A percentile compares a stretch with the other conserved stretches of the same genome.
Conservation (phyloP, 2,797 vertebrate species). For the Cynopterus sphinx region DNA sequence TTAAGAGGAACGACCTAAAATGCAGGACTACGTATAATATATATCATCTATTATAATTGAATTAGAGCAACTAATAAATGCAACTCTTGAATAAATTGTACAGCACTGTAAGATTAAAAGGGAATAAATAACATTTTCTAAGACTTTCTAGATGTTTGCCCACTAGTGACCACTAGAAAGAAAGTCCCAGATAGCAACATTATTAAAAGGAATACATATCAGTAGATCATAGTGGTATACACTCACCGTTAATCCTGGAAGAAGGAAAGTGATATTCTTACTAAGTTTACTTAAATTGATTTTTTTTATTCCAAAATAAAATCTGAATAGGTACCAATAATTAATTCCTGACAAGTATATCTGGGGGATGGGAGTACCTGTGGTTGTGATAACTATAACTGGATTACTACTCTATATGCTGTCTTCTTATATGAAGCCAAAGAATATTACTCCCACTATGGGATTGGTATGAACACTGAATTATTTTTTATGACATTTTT, state of each 20-base stretch:
- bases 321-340: neutral
- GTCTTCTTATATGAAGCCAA: neutral
- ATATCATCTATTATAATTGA: neutral
- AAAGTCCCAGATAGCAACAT: neutral
- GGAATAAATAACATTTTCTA: neutral
- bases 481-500: neutral
- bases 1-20: slow-evolving; percentile 18
- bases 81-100: neutral
- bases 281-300: neutral
- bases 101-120: neutral
- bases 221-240: neutral
- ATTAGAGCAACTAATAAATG: neutral
- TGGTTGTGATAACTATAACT: neutral
- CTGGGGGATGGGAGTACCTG: neutral
- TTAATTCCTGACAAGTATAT: neutral
- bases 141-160: neutral
- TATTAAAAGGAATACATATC: neutral
- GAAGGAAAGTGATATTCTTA: neutral
- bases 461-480: neutral
- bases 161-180: neutral
- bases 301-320: neutral
- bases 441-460: neutral
- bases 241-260: neutral
- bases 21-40: neutral
- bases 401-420: neutral